phyloP scores from a whole-genome alignment of 2,113 vertebrate genomes.

The Rhea americana region DNA sequence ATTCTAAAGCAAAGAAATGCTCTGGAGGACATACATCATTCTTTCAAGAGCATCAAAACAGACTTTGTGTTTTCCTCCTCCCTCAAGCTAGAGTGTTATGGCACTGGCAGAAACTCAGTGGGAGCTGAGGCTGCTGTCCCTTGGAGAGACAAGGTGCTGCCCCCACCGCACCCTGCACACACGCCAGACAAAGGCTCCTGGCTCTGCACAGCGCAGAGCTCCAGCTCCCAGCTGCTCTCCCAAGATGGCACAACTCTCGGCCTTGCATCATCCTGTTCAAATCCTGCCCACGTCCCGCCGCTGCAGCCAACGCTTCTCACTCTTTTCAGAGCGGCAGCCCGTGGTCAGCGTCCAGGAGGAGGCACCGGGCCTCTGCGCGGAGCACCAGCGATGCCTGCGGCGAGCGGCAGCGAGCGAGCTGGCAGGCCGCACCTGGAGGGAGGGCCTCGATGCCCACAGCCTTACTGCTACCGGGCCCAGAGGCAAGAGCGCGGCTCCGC shows the following conservation, averaged over 20 bases:
- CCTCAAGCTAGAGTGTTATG: fast-evolving
- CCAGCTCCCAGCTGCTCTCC: not conserved
- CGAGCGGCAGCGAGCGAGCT: too few relatives aligned
- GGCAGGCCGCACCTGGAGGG: fast-evolving
- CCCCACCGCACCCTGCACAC: fast-evolving
- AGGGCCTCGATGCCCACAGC: too few relatives aligned
- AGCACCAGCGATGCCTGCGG: fast-evolving
- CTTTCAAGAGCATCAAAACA: fast-evolving
- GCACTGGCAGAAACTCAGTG: fast-evolving
- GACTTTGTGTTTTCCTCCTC: not conserved
- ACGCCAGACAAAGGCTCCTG: not conserved
- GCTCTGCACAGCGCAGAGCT: not conserved
- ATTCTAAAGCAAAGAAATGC: not conserved
- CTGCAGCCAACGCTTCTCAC: fast-evolving
- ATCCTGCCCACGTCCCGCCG: fast-evolving
- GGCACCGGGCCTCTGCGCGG: fast-evolving
- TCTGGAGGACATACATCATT: not conserved
- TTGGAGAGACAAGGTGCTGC: not conserved
- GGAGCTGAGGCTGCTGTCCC: not conserved
- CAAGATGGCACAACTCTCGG: fast-evolving
- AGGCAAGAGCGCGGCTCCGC: not conserved
- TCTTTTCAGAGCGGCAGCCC: not conserved
- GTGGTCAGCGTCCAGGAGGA: fast-evolving
- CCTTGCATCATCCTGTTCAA: fast-evolving
- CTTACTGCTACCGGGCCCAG: not conserved